phyloP scores from a whole-genome alignment of 2,797 vertebrate genomes.

The Synaphobranchus kaupii region DNA sequence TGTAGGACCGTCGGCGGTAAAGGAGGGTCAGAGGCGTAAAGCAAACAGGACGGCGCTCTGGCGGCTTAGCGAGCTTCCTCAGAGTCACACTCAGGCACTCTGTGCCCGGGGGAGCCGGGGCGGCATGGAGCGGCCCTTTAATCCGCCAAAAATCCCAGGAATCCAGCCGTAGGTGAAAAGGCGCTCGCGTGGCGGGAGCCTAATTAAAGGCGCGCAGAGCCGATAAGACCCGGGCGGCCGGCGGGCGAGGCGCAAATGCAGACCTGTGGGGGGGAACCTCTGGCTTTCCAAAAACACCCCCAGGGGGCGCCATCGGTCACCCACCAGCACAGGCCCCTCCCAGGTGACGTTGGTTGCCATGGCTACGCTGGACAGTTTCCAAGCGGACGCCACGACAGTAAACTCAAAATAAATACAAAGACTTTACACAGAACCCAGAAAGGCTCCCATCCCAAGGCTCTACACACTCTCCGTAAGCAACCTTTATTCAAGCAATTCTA shows the following conservation, averaged over 20 bases:
- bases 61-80: neutral
- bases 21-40: too few relatives aligned
- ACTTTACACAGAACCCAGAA: neutral
- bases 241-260: neutral
- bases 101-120: neutral
- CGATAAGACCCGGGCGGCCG: neutral
- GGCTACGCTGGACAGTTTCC: neutral
- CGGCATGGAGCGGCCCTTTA: neutral
- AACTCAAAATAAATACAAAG: neutral
- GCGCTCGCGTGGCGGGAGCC: slow-evolving; percentile 38
- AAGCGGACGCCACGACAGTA: neutral
- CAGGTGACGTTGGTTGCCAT: neutral
- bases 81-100: neutral
- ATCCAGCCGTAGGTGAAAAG: slow-evolving; percentile 39
- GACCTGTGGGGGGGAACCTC: neutral
- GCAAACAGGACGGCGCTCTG: neutral
- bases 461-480: neutral
- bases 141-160: slow-evolving; percentile 38
- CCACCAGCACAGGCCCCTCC: neutral
- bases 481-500: neutral
- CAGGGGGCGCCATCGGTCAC: too few relatives aligned
- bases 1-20: too few relatives aligned
- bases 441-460: neutral
- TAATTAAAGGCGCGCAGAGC: slow-evolving; percentile 34
- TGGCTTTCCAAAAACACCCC: too few relatives aligned